Base-by-base conservation (phyloP, 2,797 vertebrate genomes). In the Gymnocypris eckloni region DNA sequence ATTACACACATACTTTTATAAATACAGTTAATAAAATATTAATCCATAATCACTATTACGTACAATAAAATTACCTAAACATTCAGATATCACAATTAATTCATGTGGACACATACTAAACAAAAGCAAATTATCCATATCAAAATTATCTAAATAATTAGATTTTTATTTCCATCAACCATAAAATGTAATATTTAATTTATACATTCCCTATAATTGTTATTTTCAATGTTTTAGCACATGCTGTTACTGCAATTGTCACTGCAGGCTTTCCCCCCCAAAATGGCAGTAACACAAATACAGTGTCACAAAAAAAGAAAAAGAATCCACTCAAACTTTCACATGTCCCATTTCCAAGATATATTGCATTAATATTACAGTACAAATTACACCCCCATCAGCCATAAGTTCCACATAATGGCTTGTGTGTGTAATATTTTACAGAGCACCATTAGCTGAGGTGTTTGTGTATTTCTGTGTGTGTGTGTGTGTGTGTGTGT, bases 351-450 rank as follows among this genome's bases (percentile, higher is more conserved):
- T 75, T 86, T 75, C 69, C 6, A 22, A 73, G 84, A 86, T 73
- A 73, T 66, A 81, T 81, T 11, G 7, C 69, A 73, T 86, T 25
- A 50, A 66, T 69, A 48, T 78, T 28, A 56, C 59, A 80, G 83
- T 59, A 43, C 41, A 39, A 77, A 79, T 41, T 64, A 33, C 39
- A 78, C 80, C 67, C 81, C 41, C 28, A 76, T 25, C 54, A 28
- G 79, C 39, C 52, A 61, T 78, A 78, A 81, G 66, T 77, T 81
- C 69, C 66, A 84, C 66, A 61, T 81, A 81, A 64, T 77, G 43
- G 77, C 39, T 64, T 59, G 73, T 16, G 75, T 69, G 64, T 85
- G 82, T 87, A 84, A 86, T 77, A 76, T 89, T 82, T 82, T 79
- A 41, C 67, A 86, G 72, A 82, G 85, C 28, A 20, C 69, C 67